Percentiles rank a stretch among this genome's conserved stretches.
phyloP scores from a whole-genome alignment of 2,888 invertebrate genomes.

The Drosophila bunnanda region DNA sequence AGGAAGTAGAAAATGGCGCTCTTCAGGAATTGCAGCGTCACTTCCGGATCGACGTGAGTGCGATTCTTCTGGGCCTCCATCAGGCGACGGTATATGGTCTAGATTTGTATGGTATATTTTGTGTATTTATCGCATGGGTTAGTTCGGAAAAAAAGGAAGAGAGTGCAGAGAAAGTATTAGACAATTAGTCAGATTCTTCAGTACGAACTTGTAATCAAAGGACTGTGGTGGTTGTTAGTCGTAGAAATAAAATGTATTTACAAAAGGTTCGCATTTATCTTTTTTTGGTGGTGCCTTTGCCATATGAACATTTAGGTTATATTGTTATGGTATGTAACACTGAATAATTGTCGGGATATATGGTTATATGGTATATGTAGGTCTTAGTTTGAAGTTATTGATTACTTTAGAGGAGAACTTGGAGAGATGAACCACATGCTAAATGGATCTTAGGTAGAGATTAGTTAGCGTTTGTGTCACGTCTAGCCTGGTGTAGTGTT shows the following conservation, averaged over 20 bases:
- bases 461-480: slow-evolving; percentile 43
- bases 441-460: slow-evolving; percentile 45
- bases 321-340: slow-evolving; percentile 55
- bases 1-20: slow-evolving; percentile 97
- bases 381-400: slow-evolving; percentile 33
- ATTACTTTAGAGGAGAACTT: slow-evolving; percentile 38
- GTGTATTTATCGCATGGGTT: slow-evolving; percentile 10
- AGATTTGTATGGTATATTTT: slow-evolving; percentile 18
- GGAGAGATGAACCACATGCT: slow-evolving; percentile 69
- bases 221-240: slow-evolving; percentile 49
- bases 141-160: slow-evolving; percentile 45
- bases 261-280: slow-evolving; percentile 48
- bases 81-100: slow-evolving; percentile 94
- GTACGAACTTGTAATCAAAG: slow-evolving; percentile 7
- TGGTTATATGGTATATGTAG: slow-evolving; percentile 19
- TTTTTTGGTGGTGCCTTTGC: slow-evolving; percentile 63
- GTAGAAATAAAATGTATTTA: slow-evolving; percentile 58
- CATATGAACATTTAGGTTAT: slow-evolving; percentile 70
- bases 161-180: slow-evolving; percentile 54
- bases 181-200: slow-evolving; percentile 14
- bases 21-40: slow-evolving; percentile 95
- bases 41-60: slow-evolving; percentile 93
- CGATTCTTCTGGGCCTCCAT: slow-evolving; percentile 91
- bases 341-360: slow-evolving; percentile 26
- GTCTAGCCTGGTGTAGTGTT: slow-evolving; percentile 45